Percentiles rank a stretch among this genome's conserved stretches.
Conservation (phyloP, 1,140 invertebrate genomes). For the Thaumatotibia leucotreta region DNA sequence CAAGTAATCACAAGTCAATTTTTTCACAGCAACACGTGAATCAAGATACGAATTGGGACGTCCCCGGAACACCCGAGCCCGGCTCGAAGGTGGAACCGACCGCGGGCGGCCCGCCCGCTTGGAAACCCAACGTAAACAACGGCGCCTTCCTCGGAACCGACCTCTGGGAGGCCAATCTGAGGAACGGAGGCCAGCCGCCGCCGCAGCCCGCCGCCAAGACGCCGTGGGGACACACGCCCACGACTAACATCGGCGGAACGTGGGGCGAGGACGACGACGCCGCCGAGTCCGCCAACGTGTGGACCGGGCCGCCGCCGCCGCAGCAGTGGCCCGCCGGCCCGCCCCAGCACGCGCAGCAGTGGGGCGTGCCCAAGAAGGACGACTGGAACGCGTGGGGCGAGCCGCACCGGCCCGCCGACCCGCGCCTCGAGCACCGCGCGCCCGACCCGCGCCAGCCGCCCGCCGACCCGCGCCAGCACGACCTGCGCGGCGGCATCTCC, state of each 20-base stretch:
- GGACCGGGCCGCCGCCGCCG: conserved; percentile 81
- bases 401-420: conserved; percentile 63
- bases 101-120: conserved; percentile 81
- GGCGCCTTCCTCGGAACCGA: conserved; percentile 86
- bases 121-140: conserved; percentile 92
- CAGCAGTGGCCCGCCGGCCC: conserved; percentile 71
- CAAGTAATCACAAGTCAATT: conserved; percentile 14
- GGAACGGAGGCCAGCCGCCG: conserved; percentile 92
- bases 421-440: conserved; percentile 72
- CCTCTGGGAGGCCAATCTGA: conserved; percentile 95
- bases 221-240: conserved; percentile 94
- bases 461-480: conserved; percentile 73
- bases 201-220: conserved; percentile 88
- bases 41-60: conserved; percentile 95
- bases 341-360: conserved; percentile 64
- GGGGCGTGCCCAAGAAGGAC: conserved; percentile 70
- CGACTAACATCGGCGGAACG: conserved; percentile 93
- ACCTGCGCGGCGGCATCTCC: conserved; percentile 85
- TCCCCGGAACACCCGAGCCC: conserved; percentile 91
- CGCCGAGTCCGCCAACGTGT: conserved; percentile 85
- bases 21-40: conserved; percentile 88
- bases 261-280: conserved; percentile 96
- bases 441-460: conserved; percentile 76
- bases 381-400: conserved; percentile 78
- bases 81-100: conserved; percentile 81